phyloP scores from a whole-genome alignment of 2,888 invertebrate species.

The Phalera bucephala region DNA sequence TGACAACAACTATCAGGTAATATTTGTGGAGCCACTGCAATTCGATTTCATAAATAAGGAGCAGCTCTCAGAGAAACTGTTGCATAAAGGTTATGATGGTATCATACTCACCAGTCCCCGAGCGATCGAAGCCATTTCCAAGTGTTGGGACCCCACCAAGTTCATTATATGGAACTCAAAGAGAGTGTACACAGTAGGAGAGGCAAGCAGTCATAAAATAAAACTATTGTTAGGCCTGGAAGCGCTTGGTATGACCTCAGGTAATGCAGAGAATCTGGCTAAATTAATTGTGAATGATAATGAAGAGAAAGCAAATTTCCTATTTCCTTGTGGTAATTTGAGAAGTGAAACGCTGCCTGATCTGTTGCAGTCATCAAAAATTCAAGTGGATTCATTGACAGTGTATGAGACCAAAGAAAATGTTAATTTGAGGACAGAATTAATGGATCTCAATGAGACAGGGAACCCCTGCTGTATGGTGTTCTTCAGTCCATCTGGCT shows the following conservation, averaged over 20 bases:
- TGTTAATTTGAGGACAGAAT: conserved; percentile 50
- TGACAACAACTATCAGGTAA: conserved; percentile 49
- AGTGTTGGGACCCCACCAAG: conserved; percentile 64
- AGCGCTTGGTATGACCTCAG: conserved; percentile 53
- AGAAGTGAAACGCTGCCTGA: conserved; percentile 60
- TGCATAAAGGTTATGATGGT: conserved; percentile 47
- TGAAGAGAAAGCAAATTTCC: conserved; percentile 43
- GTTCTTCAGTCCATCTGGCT: conserved; percentile 75
- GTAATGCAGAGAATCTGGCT: conserved; percentile 63
- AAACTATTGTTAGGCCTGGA: conserved; percentile 58
- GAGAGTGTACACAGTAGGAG: conserved; percentile 64
- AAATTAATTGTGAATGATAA: conserved; percentile 56
- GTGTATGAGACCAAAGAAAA: conserved; percentile 74
- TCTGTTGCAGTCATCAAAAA: conserved; percentile 39
- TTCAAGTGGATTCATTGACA: conserved; percentile 54
- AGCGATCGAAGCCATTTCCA: conserved; percentile 62
- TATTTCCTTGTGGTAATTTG: conserved; percentile 71
- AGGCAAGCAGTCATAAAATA: conserved; percentile 51
- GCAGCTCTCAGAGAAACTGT: conserved; percentile 45
- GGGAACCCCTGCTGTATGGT: conserved; percentile 57
- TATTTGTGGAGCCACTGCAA: conserved; percentile 70
- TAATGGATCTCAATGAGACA: conserved; percentile 50
- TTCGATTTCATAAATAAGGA: conserved; percentile 49
- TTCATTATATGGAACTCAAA: conserved; percentile 60
- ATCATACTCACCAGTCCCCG: conserved; percentile 66